Evolutionary conservation across 2,113 vertebrate genomes (phyloP).

Genomic region (Saimiri boliviensis): DNA sequence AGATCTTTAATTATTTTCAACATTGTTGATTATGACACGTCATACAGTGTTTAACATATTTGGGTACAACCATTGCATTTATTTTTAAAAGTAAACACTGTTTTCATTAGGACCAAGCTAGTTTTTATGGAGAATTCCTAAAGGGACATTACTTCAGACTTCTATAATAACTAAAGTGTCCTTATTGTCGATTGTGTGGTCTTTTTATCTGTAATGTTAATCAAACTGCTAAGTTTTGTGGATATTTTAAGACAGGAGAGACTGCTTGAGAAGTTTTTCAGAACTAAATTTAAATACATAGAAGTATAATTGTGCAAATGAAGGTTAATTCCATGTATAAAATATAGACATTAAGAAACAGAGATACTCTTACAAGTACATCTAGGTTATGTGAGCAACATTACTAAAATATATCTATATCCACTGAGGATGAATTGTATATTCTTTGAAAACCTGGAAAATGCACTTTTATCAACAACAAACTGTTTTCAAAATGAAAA

Average conservation of each 20-base stretch:
- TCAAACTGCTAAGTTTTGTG: constrained; percentile 48
- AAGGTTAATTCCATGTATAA: constrained; percentile 48
- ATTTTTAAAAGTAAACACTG: constrained; percentile 67
- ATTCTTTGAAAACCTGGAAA: constrained; percentile 60
- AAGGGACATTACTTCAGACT: background rate
- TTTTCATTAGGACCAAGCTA: constrained; percentile 41
- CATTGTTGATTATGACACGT: constrained; percentile 57
- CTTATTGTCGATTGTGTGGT: constrained; percentile 21
- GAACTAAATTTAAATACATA: constrained; percentile 42
- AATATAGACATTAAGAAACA: constrained; percentile 46
- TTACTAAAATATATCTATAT: background rate
- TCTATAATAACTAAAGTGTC: constrained; percentile 28
- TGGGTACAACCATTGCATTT: constrained; percentile 48
- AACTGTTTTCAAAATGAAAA: constrained; percentile 72
- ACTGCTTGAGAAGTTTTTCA: constrained; percentile 50
- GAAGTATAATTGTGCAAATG: constrained; percentile 42
- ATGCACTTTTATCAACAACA: constrained; percentile 24
- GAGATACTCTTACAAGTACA: background rate
- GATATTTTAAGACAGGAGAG: constrained; percentile 32
- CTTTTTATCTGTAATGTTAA: constrained; percentile 61
- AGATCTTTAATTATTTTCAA: constrained; percentile 43
- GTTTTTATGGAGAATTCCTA: constrained; percentile 54
- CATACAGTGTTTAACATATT: constrained; percentile 51
- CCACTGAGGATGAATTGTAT: constrained; percentile 26
- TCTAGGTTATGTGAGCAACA: constrained; percentile 7